A percentile compares a stretch with the other conserved stretches of the same genome.
Conservation (phyloP, 2,797 vertebrate species). For the Channa striata region DNA sequence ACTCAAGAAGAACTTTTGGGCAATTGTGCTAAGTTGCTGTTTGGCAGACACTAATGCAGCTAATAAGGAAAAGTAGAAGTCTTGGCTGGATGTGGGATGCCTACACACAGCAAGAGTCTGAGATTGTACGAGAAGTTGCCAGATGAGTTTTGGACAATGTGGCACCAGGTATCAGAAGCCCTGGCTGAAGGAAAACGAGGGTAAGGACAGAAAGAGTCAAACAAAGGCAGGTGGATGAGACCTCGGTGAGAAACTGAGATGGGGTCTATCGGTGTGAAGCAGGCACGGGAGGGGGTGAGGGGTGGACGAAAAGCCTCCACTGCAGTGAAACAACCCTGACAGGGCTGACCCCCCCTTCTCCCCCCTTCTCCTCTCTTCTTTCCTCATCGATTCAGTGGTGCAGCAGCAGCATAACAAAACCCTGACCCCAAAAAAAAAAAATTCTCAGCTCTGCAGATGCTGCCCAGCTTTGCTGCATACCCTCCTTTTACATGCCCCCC, state of each 20-base stretch:
- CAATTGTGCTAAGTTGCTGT: constrained; percentile 30
- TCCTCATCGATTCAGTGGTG: constrained; percentile 68
- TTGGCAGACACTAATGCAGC: constrained; percentile 48
- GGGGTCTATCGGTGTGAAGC: constrained; percentile 35
- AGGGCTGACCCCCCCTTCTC: constrained; percentile 59
- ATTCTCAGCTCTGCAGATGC: constrained; percentile 65
- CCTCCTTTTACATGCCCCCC: neutral
- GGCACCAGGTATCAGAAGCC: constrained; percentile 59
- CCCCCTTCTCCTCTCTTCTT: constrained; percentile 31
- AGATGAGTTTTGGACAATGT: constrained; percentile 52
- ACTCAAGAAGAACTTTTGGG: constrained; percentile 28
- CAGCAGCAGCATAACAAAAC: constrained; percentile 66
- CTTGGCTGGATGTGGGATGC: constrained; percentile 15
- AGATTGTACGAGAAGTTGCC: constrained; percentile 42
- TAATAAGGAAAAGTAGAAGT: constrained; percentile 36
- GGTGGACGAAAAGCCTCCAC: constrained; percentile 43
- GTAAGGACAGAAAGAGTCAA: constrained; percentile 30
- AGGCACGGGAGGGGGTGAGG: neutral
- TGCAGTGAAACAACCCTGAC: constrained; percentile 66
- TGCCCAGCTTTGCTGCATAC: constrained; percentile 19
- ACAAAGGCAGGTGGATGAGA: constrained; percentile 38
- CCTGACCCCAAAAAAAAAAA: constrained; percentile 28
- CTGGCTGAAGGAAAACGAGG: constrained; percentile 2
- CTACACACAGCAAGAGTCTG: constrained; percentile 20
- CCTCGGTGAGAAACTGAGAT: constrained; percentile 24